A percentile compares a stretch with the other conserved stretches of the same genome.
phyloP scores from a whole-genome alignment of 2,113 vertebrate species.

The Psophia crepitans region DNA sequence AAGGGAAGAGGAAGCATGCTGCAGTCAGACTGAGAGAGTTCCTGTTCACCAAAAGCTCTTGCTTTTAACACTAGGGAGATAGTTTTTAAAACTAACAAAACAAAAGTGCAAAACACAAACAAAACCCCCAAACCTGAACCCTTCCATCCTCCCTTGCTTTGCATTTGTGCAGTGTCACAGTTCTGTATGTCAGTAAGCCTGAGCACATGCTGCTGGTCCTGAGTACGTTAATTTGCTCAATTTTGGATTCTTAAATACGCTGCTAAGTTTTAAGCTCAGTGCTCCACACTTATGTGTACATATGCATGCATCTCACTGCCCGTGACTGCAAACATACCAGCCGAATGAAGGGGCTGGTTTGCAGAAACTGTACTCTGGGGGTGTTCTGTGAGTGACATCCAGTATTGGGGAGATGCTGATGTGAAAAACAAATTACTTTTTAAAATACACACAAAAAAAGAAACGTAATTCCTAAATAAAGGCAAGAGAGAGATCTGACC shows the following conservation, averaged over 20 bases:
- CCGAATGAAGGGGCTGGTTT: background rate
- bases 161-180: background rate
- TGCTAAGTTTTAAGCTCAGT: background rate
- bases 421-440: background rate
- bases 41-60: background rate
- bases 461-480: background rate
- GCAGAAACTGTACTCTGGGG: background rate
- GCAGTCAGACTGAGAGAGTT: background rate
- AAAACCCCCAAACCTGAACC: background rate
- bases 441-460: background rate
- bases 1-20: background rate
- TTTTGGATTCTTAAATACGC: background rate
- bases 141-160: background rate
- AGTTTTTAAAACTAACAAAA: background rate
- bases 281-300: fast-evolving
- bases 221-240: background rate
- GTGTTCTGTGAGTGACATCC: background rate
- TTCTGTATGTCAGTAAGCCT: background rate
- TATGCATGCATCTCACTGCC: background rate
- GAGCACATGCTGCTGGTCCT: background rate
- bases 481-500: background rate
- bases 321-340: background rate
- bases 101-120: background rate
- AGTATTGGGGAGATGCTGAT: background rate
- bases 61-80: background rate